Evolutionary conservation across 2,113 vertebrate genomes (phyloP), one percentile per base, ranked within the genome.

Genomic region (Todiramphus chloris): DNA sequence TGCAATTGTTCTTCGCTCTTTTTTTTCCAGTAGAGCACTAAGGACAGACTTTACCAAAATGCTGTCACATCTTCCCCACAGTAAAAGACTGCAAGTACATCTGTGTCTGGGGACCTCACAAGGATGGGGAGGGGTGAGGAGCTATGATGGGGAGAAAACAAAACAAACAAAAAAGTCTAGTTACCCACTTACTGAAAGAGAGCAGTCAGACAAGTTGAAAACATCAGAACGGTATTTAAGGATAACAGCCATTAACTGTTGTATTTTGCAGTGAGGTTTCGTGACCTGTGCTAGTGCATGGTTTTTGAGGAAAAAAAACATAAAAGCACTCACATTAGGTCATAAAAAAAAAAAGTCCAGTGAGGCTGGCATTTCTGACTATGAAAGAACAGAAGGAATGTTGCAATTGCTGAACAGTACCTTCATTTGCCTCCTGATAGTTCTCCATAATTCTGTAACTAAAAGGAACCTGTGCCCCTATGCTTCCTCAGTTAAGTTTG

Each of bases 391-490:
- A 37, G 56, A 87, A 66, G 11, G 9, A 81, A 46, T 18, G n/a
- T 25, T 24, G 17, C 3, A 91, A 74, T 53, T 53, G 30, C 3
- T 0, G 13, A 69, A 23, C 16, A 72, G 44, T 27, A 43, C 2
- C 24, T 56, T 58, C 0, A 6, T 81, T 89, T 81, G 86, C 33
- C 2, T 9, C 39, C 20, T 18, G 4, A 14, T 3, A 21, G 0
- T 35, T 81, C 6, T 89, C 6, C 8, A 2, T n/a, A 70, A 31
- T 10, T 46, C 7, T 7, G 1, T 33, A 70, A 31, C 10, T 41
- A 33, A 60, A 17, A 62, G 8, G 31, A 87, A 44, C 6, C 0
- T 1, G 12, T 63, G n/a, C 2, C 9, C 8, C 4, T 39, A 0
- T n/a, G 20, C 18, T 70, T 58, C 27, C 44, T 48, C 33, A 16